Base-by-base conservation (phyloP, 2,113 vertebrate species). In the Phalacrocorax aristotelis region DNA sequence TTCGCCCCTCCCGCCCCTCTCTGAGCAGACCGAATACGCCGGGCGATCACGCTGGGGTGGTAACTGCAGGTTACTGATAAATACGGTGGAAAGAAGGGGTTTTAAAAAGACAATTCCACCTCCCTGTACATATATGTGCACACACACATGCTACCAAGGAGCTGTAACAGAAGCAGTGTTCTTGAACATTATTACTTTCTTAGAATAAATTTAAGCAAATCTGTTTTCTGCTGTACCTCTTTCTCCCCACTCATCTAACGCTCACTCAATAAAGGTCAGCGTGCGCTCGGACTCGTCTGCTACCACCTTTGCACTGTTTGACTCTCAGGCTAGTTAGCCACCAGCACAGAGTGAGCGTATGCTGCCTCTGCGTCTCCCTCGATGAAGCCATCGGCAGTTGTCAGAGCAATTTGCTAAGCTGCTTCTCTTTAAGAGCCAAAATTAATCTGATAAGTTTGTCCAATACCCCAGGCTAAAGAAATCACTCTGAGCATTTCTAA, bases 111-210 rank as follows among this genome's bases (percentile, higher is more conserved):
- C 49, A 75, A 21, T 54, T 61, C 51, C 30, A 19, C 14, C 30
- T 84, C 40, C 36, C 19, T 2, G 13, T 55, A 54, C 2, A 0
- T 3, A 11, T 55, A 54, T 1, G 1, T 3, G 83, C 46, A 25
- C 26, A 21, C 8, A 22, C 54, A 77, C 30, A 27, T 25, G 14
- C 32, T 46, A 57, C 51, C 51, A 55, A 25, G 32, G 27, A 69
- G 51, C 1, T 48, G 4, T 23, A 77, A 84, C 20, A 34, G 48
- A 49, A 61, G 32, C 32, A 46, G 27, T 38, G 13, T 10, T 80
- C 61, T 21, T 61, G 17, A 80, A 69, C 7, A 13, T 25, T 18
- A 29, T 48, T 55, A 71, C 34, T 70, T 62, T 19, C 71, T 86
- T 15, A 34, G 40, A 69, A 60, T 32, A 51, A 51, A 68, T 30